Base-by-base conservation (phyloP, 1,140 invertebrate species). In the Heliothis virescens region DNA sequence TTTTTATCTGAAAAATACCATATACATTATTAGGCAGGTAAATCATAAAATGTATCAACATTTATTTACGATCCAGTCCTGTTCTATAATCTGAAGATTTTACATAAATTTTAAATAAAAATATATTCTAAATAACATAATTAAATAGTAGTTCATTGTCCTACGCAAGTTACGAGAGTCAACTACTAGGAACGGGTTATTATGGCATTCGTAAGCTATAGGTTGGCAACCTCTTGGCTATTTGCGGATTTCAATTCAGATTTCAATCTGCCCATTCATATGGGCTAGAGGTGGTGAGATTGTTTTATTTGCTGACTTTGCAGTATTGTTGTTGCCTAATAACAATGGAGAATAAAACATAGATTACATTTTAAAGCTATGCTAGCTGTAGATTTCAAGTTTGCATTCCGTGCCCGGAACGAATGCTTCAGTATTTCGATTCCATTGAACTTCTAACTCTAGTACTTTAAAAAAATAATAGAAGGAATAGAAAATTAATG, bases 161-260 rank as follows among this genome's bases (percentile, higher is more conserved):
- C 62, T 65, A 65, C 62, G 62, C 34, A 65, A 65, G 29, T 41
- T 65, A 41, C n/a, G 34, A 65, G 62, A 65, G 34, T 65, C 34
- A n/a, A 65, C 62, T 47, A 47, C 62, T n/a, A 65, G 62, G 41
- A 57, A 65, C 62, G 62, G 62, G 59, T 65, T 65, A 65, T 65
- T 65, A 65, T 65, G 10, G 62, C 62, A 47, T 65, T 65, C 62
- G 62, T 63, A 47, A 65, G 15, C 62, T 16, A 65, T 65, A 65
- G 62, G 62, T 65, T 65, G 62, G 34, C 62, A 63, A 65, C 62
- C 62, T 65, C 62, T 47, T n/a, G n/a, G 62, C 62, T 65, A 65
- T 65, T 65, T 65, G 62, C 34, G 62, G 15, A 29, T 65, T 65
- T 41, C 11, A 16, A 65, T 47, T 47, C 29, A 65, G 62, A 65